phyloP scores from a whole-genome alignment of 2,113 vertebrate species.

The Aspiorhynchus laticeps region DNA sequence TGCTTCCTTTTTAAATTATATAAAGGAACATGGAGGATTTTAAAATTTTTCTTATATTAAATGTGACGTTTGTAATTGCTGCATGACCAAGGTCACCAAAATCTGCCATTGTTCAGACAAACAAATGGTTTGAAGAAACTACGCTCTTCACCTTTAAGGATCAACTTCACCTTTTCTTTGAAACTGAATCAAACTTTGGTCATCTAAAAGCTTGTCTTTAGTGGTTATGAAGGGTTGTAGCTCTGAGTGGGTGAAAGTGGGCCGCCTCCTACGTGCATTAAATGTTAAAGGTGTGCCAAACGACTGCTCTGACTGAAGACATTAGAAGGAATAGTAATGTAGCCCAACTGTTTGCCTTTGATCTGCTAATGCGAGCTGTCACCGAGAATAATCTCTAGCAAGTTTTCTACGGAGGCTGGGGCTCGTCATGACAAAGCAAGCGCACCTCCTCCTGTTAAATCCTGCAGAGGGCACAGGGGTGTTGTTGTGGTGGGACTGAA shows the following conservation, averaged over 20 bases:
- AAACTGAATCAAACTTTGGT: background rate
- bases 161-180: background rate
- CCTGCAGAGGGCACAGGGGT: slow-evolving; percentile 29
- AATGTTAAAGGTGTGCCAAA: slow-evolving; percentile 44
- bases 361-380: slow-evolving; percentile 44
- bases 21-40: background rate
- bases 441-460: slow-evolving; percentile 23
- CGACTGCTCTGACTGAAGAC: slow-evolving; percentile 10
- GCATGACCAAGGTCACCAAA: background rate
- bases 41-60: slow-evolving; percentile 16
- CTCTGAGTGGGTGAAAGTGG: slow-evolving; percentile 17
- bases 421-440: slow-evolving; percentile 31
- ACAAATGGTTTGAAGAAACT: slow-evolving; percentile 8
- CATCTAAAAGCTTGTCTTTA: background rate
- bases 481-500: background rate
- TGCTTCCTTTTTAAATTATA: background rate
- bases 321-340: slow-evolving; percentile 39
- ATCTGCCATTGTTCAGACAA: background rate
- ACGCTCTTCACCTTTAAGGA: background rate
- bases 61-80: background rate
- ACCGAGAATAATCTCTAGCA: slow-evolving; percentile 39
- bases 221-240: background rate
- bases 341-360: slow-evolving; percentile 40
- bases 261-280: slow-evolving; percentile 41
- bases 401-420: slow-evolving; percentile 21